Evolutionary conservation across 2,797 vertebrate genomes (phyloP), one percentile per base, ranked within the genome.

Genomic region (Poeciliopsis gracilis): DNA sequence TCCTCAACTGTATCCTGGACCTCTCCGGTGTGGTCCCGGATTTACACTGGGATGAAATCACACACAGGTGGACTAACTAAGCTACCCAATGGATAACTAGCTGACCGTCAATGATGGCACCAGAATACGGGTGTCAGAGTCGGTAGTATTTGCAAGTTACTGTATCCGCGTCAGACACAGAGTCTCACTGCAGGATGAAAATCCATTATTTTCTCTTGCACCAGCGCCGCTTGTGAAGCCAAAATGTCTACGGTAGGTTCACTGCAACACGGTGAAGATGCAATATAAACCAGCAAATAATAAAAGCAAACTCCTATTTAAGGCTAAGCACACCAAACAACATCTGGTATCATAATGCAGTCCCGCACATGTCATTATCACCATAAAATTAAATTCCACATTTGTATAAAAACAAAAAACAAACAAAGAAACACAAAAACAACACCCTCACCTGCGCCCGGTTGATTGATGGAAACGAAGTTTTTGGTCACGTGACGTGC

Each of bases 401-500:
- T 59, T 59, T 30, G n/a, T 57, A 3, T 20, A 2, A 2, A 2
- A 33, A 46, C 12, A 45, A 12, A 45, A 12, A 45, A 3, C 38
- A 41, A 41, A 1, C 9, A 41, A n/a, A n/a, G n/a, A n/a, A n/a
- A n/a, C n/a, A n/a, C n/a, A 30, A 38, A 3, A 57, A 33, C 16
- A 38, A 2, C 55, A 53, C 12, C 28, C 80, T 82, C 75, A 82
- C 82, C 80, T 72, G 77, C 12, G 11, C 59, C 30, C 23, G 3
- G 15, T 33, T 33, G 30, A 49, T 2, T 4, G 11, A 3, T 1
- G 13, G 9, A 46, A 46, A 46, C 45, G 4, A 46, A 20, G 38
- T 46, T 53, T 46, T 6, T 41, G 61, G 72, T 84, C 87, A 89
- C 72, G 15, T 90, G 86, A 80, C 30, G 1, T 5, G 12, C 61